These are phyloP conservation scores for Sycobia sp. DNA, from an alignment of 1,140 invertebrate species.

Conservation along the genomic window DNA sequence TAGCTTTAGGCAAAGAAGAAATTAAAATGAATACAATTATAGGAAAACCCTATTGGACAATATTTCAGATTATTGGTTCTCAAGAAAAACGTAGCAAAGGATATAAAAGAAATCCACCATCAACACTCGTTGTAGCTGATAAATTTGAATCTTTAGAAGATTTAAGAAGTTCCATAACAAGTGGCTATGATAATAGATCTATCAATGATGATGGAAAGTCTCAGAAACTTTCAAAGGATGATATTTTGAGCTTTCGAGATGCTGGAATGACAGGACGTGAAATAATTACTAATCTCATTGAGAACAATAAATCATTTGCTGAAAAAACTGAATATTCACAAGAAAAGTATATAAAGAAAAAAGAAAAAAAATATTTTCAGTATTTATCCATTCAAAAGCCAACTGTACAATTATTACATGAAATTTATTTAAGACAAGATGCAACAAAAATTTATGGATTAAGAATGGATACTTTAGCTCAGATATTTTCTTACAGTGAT, in stretches of 20 bases:
- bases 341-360: slow-evolving; percentile 93
- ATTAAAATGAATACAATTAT: slow-evolving; percentile 73
- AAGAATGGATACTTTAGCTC: slow-evolving; percentile 83
- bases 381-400: slow-evolving; percentile 78
- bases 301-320: slow-evolving; percentile 85
- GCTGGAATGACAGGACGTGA: slow-evolving; percentile 77
- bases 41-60: slow-evolving; percentile 76
- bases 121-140: slow-evolving; percentile 48
- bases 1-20: slow-evolving; percentile 73
- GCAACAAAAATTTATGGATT: slow-evolving; percentile 78
- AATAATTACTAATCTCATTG: slow-evolving; percentile 85
- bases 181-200: slow-evolving; percentile 82
- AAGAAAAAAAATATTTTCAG: slow-evolving; percentile 88
- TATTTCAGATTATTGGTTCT: slow-evolving; percentile 73
- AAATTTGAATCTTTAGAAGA: slow-evolving; percentile 51
- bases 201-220: slow-evolving; percentile 84
- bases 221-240: slow-evolving; percentile 80
- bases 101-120: slow-evolving; percentile 59
- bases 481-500: slow-evolving; percentile 82
- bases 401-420: slow-evolving; percentile 73
- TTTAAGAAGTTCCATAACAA: slow-evolving; percentile 51
- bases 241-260: slow-evolving; percentile 79
- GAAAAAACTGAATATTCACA: slow-evolving; percentile 91
- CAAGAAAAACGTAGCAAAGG: slow-evolving; percentile 40
- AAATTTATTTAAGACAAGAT: slow-evolving; percentile 80